These are phyloP conservation scores for Idaea biselata DNA, from an alignment of 2,888 invertebrate species.

Conservation along the genomic window DNA sequence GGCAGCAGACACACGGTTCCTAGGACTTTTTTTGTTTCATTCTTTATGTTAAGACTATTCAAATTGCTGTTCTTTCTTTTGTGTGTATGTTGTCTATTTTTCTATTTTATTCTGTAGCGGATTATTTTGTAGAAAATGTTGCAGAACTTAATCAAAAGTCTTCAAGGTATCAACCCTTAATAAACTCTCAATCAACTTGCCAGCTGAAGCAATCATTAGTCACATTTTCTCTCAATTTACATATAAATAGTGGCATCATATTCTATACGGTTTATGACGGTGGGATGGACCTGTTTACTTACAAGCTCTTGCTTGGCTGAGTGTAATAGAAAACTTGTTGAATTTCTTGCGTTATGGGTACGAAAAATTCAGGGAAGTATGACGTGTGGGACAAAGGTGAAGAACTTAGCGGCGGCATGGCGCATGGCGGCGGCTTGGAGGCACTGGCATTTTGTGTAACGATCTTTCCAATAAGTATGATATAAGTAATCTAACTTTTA, in stretches of 20 bases:
- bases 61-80: no score
- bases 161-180: background rate
- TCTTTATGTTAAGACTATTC: no score
- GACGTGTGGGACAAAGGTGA: background rate
- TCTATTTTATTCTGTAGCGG: no score
- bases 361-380: background rate
- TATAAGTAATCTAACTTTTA: no score
- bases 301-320: background rate
- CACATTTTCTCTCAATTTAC: slow-evolving; percentile 62
- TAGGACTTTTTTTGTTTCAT: no score
- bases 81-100: no score
- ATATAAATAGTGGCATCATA: slow-evolving; percentile 41
- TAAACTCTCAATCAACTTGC: background rate
- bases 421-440: no score
- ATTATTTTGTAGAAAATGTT: background rate
- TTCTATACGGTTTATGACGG: background rate
- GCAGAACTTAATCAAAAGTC: background rate
- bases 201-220: slow-evolving; percentile 36
- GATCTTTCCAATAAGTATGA: no score
- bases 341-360: background rate
- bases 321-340: background rate
- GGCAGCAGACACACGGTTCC: no score
- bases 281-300: background rate
- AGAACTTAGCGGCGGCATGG: background rate
- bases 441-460: no score